phyloP scores from a whole-genome alignment of 2,888 invertebrate species.

The Drosophila neutralis region DNA sequence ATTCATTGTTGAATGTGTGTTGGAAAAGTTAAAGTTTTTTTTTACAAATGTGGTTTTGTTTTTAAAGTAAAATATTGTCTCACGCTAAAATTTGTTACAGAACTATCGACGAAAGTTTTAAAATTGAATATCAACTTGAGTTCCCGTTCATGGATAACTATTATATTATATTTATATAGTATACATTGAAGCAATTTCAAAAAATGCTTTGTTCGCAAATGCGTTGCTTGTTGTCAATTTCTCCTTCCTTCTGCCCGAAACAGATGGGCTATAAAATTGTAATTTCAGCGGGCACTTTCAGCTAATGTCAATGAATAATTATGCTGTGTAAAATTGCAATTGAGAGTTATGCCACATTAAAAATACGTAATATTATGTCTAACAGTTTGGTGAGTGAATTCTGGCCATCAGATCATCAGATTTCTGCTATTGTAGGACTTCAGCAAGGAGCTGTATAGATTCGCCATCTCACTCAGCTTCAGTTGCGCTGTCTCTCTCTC shows the following conservation, averaged over 20 bases:
- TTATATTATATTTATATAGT: neutral
- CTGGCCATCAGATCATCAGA: slow-evolving; percentile 41
- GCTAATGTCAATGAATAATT: slow-evolving; percentile 7
- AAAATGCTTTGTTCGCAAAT: neutral
- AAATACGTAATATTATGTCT: slow-evolving; percentile 25
- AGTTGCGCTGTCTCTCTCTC: neutral
- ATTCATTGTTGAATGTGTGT: slow-evolving; percentile 17
- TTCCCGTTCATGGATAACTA: neutral
- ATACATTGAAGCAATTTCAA: neutral
- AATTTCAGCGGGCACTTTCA: neutral
- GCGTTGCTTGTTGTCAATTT: neutral
- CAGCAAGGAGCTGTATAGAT: slow-evolving; percentile 13
- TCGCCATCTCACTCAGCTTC: neutral
- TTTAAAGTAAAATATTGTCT: slow-evolving; percentile 4
- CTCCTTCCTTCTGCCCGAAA: neutral
- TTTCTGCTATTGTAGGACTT: slow-evolving; percentile 35
- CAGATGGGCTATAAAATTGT: neutral
- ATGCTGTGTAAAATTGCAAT: slow-evolving; percentile 4
- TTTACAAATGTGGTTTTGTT: neutral
- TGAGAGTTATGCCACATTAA: slow-evolving; percentile 11
- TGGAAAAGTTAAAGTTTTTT: neutral
- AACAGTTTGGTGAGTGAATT: slow-evolving; percentile 27
- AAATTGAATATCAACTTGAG: neutral
- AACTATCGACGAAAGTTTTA: neutral
- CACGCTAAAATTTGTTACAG: slow-evolving; percentile 18